These are phyloP conservation scores for Diadumene lineata DNA, from an alignment of 92 coral and sea anemone species.

Conservation along the genomic window DNA sequence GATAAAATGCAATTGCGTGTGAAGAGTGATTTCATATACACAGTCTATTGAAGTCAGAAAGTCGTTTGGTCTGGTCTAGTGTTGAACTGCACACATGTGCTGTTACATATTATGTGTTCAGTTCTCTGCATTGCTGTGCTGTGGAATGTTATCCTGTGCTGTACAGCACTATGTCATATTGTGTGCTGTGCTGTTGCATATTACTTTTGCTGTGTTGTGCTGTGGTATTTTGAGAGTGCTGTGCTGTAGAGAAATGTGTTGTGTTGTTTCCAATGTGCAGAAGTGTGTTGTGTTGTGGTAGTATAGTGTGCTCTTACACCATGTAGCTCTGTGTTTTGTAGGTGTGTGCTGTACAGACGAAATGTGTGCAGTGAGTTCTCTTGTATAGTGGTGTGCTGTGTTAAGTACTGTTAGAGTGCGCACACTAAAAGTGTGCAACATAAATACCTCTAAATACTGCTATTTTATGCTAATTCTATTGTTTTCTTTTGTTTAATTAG, in stretches of 20 bases:
- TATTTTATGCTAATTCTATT: no score
- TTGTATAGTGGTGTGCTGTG: background rate
- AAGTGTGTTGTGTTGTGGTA: background rate
- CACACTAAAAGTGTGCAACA: no score
- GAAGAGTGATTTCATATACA: no score
- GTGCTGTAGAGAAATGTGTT: background rate
- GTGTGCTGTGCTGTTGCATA: background rate
- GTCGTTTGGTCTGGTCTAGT: no score
- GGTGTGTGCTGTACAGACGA: no score
- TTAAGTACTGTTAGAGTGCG: background rate
- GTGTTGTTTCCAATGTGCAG: background rate
- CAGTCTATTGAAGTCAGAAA: no score
- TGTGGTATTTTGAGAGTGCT: background rate
- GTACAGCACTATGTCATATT: background rate
- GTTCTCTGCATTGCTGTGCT: background rate
- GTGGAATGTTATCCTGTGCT: background rate
- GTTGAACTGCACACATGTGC: no score
- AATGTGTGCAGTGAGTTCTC: background rate
- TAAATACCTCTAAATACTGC: no score
- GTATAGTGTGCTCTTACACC: no score
- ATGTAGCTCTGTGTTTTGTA: background rate
- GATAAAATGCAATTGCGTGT: no score
- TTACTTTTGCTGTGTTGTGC: background rate
- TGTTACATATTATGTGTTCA: no score
- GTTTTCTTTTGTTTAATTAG: background rate